phyloP scores from a whole-genome alignment of 2,113 vertebrate genomes.

The Poicephalus meyeri region DNA sequence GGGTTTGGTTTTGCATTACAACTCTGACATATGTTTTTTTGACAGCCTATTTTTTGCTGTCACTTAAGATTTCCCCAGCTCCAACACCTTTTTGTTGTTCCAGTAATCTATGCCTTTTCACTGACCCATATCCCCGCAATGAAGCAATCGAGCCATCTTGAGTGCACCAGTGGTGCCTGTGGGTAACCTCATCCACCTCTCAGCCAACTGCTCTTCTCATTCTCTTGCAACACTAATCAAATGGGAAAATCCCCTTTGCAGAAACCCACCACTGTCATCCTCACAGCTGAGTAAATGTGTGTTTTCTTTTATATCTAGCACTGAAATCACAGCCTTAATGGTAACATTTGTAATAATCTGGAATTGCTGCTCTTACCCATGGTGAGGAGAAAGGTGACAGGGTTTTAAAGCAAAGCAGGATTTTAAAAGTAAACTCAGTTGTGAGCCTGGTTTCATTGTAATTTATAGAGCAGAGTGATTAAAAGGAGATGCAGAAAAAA shows the following conservation, averaged over 20 bases:
- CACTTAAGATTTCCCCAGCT: neutral
- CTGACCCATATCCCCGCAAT: neutral
- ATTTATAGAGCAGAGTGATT: neutral
- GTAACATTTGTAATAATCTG: neutral
- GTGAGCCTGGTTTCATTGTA: neutral
- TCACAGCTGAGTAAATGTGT: neutral
- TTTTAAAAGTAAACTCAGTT: neutral
- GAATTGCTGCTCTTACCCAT: neutral
- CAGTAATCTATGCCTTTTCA: neutral
- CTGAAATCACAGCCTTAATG: neutral
- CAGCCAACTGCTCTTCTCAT: neutral
- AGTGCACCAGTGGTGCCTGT: neutral
- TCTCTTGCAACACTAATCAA: neutral
- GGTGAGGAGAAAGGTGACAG: neutral
- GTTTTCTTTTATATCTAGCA: neutral
- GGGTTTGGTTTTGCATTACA: neutral
- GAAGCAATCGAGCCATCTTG: neutral
- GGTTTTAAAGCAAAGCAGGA: neutral
- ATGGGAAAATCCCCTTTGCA: neutral
- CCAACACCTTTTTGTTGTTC: conserved; percentile 26
- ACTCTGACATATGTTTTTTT: neutral
- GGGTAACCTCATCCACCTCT: conserved; percentile 50
- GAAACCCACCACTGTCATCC: neutral
- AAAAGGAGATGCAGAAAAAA: neutral
- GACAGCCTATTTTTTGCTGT: neutral